These are phyloP conservation scores for Drosophila bifasciata DNA, from an alignment of 1,140 invertebrate species.

Conservation along the genomic window DNA sequence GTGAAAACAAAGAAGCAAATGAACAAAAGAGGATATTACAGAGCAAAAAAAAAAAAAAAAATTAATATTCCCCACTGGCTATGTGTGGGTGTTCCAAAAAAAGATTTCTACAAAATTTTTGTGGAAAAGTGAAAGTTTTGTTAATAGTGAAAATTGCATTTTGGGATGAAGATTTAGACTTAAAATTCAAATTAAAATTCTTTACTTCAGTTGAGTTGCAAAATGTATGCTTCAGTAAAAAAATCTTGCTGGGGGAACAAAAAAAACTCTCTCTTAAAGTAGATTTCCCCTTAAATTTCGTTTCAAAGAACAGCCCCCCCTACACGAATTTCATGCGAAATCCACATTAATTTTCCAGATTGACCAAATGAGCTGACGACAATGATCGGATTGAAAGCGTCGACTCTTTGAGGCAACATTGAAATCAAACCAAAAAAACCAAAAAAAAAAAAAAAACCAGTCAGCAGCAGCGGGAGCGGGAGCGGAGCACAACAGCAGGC, in stretches of 20 bases:
- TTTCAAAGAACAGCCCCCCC: neutral
- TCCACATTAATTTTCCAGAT: conserved; percentile 52
- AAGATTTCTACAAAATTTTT: neutral
- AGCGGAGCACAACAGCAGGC: neutral
- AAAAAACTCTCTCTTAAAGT: neutral
- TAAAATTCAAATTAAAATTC: too few relatives aligned
- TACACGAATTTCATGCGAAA: conserved; percentile 28
- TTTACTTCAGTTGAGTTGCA: too few relatives aligned
- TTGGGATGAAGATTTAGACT: too few relatives aligned
- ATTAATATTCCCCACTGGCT: conserved; percentile 1
- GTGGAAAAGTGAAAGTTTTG: too few relatives aligned
- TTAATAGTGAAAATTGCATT: too few relatives aligned
- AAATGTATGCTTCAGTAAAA: too few relatives aligned
- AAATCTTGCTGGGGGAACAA: neutral
- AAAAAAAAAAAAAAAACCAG: conserved; percentile 33
- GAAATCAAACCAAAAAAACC: conserved; percentile 47
- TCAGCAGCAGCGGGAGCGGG: neutral
- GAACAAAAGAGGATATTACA: conserved; percentile 25
- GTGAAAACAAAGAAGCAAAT: conserved; percentile 27
- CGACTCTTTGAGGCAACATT: conserved; percentile 50
- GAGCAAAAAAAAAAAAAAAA: neutral
- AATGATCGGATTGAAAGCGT: conserved; percentile 55
- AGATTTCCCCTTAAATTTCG: neutral
- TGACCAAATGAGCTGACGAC: conserved; percentile 53
- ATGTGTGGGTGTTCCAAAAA: conserved; percentile 20